A percentile compares a stretch with the other conserved stretches of the same genome.
Conservation (phyloP, 2,888 invertebrate genomes). For the Teinopalpus imperialis region DNA sequence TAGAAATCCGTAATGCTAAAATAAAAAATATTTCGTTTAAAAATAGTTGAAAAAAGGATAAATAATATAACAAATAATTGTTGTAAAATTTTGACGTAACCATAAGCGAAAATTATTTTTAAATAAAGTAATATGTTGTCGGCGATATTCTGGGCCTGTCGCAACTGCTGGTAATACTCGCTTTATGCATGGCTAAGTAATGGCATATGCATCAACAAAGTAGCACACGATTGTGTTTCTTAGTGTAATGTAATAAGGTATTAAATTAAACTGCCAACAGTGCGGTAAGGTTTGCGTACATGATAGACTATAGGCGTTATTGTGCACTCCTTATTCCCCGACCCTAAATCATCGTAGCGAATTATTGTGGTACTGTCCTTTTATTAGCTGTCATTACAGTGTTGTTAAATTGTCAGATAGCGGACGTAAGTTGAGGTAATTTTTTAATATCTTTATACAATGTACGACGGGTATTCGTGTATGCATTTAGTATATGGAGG, state of each 20-base stretch:
- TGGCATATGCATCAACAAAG: not conserved
- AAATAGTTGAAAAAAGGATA: no score
- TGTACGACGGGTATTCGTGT: not conserved
- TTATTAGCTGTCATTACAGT: slow-evolving; percentile 45
- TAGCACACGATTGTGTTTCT: not conserved
- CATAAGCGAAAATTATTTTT: no score
- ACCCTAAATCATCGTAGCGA: slow-evolving; percentile 48
- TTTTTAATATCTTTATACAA: slow-evolving; percentile 24
- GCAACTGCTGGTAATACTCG: slow-evolving; percentile 7
- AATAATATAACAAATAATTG: no score
- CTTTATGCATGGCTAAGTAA: not conserved
- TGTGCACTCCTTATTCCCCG: slow-evolving; percentile 38
- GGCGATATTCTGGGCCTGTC: no score
- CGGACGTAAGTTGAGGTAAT: slow-evolving; percentile 17
- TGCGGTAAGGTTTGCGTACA: not conserved
- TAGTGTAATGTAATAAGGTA: not conserved
- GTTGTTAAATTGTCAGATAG: slow-evolving; percentile 37
- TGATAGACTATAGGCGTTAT: slow-evolving; percentile 32
- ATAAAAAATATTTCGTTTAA: no score
- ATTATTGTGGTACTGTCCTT: slow-evolving; percentile 45
- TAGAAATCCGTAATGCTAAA: no score
- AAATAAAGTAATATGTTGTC: no score
- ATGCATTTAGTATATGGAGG: not conserved
- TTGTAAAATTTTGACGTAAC: no score
- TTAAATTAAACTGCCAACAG: slow-evolving; percentile 3